Conservation (phyloP, 53 echinoderm and acorn worm genomes). For the Paracentrotus lividus region DNA sequence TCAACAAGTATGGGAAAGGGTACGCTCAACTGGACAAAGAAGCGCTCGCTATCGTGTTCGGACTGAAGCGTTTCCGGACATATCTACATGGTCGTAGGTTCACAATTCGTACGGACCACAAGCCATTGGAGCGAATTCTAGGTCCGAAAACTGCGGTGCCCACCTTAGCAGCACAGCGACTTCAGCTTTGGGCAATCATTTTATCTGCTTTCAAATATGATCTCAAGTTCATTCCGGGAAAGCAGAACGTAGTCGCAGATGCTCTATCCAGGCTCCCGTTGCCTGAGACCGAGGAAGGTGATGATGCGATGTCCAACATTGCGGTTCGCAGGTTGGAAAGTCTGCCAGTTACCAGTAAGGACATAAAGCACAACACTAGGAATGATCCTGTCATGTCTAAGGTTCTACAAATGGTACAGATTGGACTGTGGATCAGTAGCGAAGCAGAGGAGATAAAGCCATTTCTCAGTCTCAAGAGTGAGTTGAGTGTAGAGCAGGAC, state of each 20-base stretch:
- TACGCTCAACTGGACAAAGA: conserved; percentile 78
- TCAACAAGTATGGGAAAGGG: conserved; percentile 66
- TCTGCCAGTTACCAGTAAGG: background rate
- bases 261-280: conserved; percentile 69
- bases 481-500: conserved; percentile 47
- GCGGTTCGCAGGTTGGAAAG: background rate
- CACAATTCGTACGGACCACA: conserved; percentile 77
- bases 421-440: background rate
- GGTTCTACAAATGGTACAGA: conserved; percentile 54
- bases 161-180: conserved; percentile 70
- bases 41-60: conserved; percentile 63
- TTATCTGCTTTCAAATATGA: conserved; percentile 61
- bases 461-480: conserved; percentile 53
- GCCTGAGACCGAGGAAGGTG: conserved; percentile 25
- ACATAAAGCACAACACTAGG: background rate
- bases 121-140: conserved; percentile 72
- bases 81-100: conserved; percentile 76
- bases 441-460: background rate
- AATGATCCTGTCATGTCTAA: conserved; percentile 57
- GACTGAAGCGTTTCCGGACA: conserved; percentile 71
- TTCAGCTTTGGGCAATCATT: conserved; percentile 72
- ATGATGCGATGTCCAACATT: conserved; percentile 21
- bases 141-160: conserved; percentile 65
- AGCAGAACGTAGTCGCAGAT: conserved; percentile 75
- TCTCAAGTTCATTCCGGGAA: conserved; percentile 67